Conservation (phyloP, 1,140 invertebrate species). For the Tetraneura akinire region DNA sequence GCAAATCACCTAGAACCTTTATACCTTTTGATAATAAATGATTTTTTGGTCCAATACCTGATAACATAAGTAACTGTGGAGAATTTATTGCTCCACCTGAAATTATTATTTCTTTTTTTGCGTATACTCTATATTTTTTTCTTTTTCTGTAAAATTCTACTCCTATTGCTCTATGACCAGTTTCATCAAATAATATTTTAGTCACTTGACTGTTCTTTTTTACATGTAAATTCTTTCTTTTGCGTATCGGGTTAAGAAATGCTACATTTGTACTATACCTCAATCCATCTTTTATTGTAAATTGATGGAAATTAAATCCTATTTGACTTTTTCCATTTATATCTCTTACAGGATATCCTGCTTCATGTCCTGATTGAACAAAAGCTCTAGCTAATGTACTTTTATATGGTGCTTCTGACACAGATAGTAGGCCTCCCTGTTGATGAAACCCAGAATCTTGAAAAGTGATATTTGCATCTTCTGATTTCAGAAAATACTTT, state of each 20-base stretch:
- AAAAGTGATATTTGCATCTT: slow-evolving; percentile 61
- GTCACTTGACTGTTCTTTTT: slow-evolving; percentile 68
- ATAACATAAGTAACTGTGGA: slow-evolving; percentile 78
- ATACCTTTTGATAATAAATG: slow-evolving; percentile 68
- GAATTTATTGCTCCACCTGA: slow-evolving; percentile 75
- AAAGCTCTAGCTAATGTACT: slow-evolving; percentile 60
- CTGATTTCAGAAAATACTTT: too few relatives aligned
- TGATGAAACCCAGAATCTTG: slow-evolving; percentile 17
- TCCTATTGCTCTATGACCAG: slow-evolving; percentile 67
- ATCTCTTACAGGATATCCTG: slow-evolving; percentile 63
- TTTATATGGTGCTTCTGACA: slow-evolving; percentile 57
- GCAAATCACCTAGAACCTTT: slow-evolving; percentile 68
- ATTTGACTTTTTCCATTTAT: slow-evolving; percentile 62
- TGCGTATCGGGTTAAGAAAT: slow-evolving; percentile 69
- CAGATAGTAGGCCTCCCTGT: slow-evolving; percentile 57
- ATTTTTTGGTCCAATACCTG: slow-evolving; percentile 73
- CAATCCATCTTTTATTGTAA: slow-evolving; percentile 69
- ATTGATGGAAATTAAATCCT: slow-evolving; percentile 63
- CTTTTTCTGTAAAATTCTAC: slow-evolving; percentile 65
- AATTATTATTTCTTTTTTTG: slow-evolving; percentile 75
- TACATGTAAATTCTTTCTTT: slow-evolving; percentile 68
- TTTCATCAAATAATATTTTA: slow-evolving; percentile 72
- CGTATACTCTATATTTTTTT: slow-evolving; percentile 63
- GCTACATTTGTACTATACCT: slow-evolving; percentile 75
- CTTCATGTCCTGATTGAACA: slow-evolving; percentile 60